phyloP scores from a whole-genome alignment of 2,113 vertebrate species.

The Phoenicopterus ruber region DNA sequence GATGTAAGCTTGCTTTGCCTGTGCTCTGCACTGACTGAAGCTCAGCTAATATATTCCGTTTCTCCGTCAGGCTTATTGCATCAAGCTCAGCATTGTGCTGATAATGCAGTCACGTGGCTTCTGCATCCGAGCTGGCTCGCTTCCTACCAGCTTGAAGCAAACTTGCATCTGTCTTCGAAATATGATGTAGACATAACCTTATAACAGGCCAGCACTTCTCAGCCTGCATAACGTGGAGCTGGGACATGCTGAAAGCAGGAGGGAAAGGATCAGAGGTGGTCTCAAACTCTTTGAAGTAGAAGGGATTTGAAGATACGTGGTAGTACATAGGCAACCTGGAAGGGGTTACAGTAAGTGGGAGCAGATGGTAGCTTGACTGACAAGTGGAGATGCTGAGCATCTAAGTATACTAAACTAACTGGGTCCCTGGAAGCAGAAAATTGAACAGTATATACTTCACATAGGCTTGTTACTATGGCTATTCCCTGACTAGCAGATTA shows the following conservation, averaged over 20 bases:
- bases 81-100: conserved; percentile 35
- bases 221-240: neutral
- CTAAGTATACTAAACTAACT: neutral
- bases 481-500: neutral
- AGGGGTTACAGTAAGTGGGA: conserved; percentile 15
- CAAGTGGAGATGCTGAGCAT: neutral
- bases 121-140: neutral
- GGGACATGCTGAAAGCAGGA: neutral
- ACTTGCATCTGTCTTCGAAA: conserved; percentile 29
- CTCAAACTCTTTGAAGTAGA: conserved; percentile 12
- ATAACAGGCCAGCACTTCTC: neutral
- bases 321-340: neutral
- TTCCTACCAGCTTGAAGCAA: conserved; percentile 30
- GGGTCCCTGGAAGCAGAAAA: neutral
- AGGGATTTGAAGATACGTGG: neutral
- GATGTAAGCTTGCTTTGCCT: conserved; percentile 46
- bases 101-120: conserved; percentile 1
- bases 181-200: neutral
- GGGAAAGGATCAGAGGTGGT: neutral
- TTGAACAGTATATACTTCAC: neutral
- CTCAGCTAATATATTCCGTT: conserved; percentile 47
- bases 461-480: neutral
- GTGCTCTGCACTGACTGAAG: conserved; percentile 19
- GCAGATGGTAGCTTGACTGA: conserved; percentile 43
- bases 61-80: conserved; percentile 10